Conservation (phyloP, 2,888 invertebrate species). For the Drosophila trichaetosa region DNA sequence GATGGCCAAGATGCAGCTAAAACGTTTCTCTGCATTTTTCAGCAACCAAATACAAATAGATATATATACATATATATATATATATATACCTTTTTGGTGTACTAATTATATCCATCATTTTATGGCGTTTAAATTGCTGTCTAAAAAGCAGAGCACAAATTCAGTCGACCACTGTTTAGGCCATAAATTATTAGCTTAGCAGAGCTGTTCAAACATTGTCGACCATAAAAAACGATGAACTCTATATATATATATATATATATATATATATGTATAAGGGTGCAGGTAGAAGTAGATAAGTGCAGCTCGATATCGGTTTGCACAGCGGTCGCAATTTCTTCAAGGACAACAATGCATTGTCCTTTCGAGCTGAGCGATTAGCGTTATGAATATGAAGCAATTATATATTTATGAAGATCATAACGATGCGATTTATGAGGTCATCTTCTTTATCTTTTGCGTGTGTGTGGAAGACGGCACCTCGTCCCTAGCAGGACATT, state of each 20-base stretch:
- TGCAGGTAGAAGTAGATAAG: constrained; percentile 33
- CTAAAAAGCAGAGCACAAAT: constrained; percentile 44
- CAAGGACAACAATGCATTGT: constrained; percentile 65
- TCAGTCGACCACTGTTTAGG: constrained; percentile 5
- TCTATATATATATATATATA: not conserved
- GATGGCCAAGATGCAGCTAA: constrained; percentile 33
- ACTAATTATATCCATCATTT: constrained; percentile 47
- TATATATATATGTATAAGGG: not conserved
- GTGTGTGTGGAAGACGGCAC: not conserved
- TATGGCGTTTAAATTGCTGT: constrained; percentile 73
- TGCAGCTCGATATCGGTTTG: constrained; percentile 6
- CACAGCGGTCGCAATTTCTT: constrained; percentile 42
- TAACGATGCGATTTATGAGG: constrained; percentile 76
- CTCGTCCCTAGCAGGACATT: constrained; percentile 34
- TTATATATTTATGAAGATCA: constrained; percentile 77
- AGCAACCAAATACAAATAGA: constrained; percentile 9
- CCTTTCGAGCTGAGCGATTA: constrained; percentile 24
- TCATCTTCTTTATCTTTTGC: constrained; percentile 48
- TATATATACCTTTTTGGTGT: not conserved
- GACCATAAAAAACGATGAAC: constrained; percentile 41
- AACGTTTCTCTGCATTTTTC: constrained; percentile 10
- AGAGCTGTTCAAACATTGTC: constrained; percentile 56
- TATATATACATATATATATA: constrained; percentile 13
- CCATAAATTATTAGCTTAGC: constrained; percentile 57
- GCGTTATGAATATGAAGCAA: constrained; percentile 74